Base-by-base conservation (phyloP, 2,113 vertebrate genomes). In the Pyrgilauda ruficollis region DNA sequence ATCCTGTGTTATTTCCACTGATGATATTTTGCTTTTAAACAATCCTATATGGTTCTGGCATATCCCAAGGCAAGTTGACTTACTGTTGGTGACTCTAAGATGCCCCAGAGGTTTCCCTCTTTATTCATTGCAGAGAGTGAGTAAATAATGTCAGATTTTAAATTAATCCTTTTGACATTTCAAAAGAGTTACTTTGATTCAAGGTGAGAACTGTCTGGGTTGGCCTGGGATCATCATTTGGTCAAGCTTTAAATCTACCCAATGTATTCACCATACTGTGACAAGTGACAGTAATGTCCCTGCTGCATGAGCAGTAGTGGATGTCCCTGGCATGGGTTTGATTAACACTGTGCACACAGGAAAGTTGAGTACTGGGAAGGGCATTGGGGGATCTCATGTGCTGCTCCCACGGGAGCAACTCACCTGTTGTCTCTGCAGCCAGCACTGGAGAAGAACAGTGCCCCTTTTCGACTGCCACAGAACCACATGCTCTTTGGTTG, bases 391-490 rank as follows among this genome's bases (percentile, higher is more conserved):
- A 44, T 69, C 41, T 66, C 26, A 5, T 4, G 3, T 53, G 62
- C 53, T 82, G 46, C 47, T 53, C 31, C 52, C 62, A 4, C 4
- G 2, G 31, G n/a, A 82, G 15, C 82, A 83, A 89, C 55, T 69
- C 37, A 8, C 35, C 18, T 89, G 11, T 70, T 85, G 68, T 96
- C 18, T 87, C 46, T 58, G 37, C 93, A 98, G 97, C 47, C 96
- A 89, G 87, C 98, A 90, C 94, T 96, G 87, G 98, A 97, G 22
- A 98, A 98, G 94, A 97, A 93, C 9, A 66, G 80, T 6, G 47
- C 87, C 24, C 98, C 99, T 6, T 99, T 99, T 92, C 98, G 99
- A 67, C 98, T 99, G 67, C 98, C 98, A 3, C 97, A 98, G 94
- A 97, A 98, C 24, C 99, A 99, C 62, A 93, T 95, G 93, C 97